These are phyloP conservation scores for Oeneis ivallda DNA, from an alignment of 2,888 invertebrate genomes.

Conservation along the genomic window DNA sequence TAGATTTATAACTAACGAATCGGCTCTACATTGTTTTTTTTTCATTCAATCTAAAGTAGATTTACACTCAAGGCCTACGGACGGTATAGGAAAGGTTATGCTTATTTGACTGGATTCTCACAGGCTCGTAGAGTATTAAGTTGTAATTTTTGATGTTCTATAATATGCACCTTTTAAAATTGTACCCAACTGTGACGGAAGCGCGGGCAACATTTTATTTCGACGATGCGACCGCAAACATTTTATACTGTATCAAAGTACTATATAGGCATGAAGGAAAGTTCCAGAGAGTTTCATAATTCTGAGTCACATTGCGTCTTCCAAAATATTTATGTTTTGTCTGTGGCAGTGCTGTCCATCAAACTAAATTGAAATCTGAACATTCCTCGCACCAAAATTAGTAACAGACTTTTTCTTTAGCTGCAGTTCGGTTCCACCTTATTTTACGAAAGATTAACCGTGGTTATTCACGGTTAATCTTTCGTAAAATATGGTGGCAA, in stretches of 20 bases:
- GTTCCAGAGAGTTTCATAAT: conserved; percentile 33
- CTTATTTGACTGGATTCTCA: no score
- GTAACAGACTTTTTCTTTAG: conserved; percentile 6
- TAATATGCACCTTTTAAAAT: no score
- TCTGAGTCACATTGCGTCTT: conserved; percentile 18
- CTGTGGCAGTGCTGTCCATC: conserved; percentile 19
- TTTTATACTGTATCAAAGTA: conserved; percentile 54
- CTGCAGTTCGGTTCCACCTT: no score
- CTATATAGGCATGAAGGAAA: conserved; percentile 52
- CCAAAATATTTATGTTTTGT: conserved; percentile 19
- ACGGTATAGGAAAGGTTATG: background rate
- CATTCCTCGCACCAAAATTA: conserved; percentile 13
- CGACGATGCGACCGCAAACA: conserved; percentile 48
- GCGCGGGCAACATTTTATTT: background rate
- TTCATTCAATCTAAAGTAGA: no score
- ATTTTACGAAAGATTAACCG: no score
- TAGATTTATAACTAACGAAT: no score
- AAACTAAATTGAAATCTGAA: conserved; percentile 15
- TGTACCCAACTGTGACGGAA: background rate
- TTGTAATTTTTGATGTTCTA: no score
- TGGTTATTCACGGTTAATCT: background rate
- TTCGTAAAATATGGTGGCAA: conserved; percentile 4
- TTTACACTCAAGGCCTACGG: no score
- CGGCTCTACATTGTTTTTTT: no score
- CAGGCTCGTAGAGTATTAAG: no score